Evolutionary conservation across 2,888 invertebrate genomes (phyloP).

Genomic region (Eupeodes luniger): DNA sequence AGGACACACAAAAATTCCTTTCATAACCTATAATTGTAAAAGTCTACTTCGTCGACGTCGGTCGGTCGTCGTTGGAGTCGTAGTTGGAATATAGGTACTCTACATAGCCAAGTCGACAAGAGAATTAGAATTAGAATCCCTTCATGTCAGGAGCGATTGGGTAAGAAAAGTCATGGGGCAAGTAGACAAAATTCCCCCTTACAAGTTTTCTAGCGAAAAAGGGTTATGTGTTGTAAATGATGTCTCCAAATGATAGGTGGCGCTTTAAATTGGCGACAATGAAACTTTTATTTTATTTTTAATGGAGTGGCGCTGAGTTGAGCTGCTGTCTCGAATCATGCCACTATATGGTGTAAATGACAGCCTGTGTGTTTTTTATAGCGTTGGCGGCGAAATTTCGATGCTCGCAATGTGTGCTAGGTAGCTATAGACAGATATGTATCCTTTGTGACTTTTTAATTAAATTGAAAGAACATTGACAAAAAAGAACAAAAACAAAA

Average conservation of each 20-base stretch:
- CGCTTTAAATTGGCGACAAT: conserved; percentile 64
- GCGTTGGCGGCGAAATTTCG: conserved; percentile 31
- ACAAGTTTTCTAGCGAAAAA: conserved; percentile 12
- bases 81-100: background rate
- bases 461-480: conserved; percentile 56
- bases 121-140: conserved; percentile 1
- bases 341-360: conserved; percentile 54
- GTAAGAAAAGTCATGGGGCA: conserved; percentile 51
- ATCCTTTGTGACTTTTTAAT: conserved; percentile 68
- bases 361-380: conserved; percentile 44
- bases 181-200: conserved; percentile 37
- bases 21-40: conserved; percentile 72
- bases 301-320: background rate
- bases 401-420: conserved; percentile 38
- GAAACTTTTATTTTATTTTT: conserved; percentile 57
- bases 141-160: conserved; percentile 58
- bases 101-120: background rate
- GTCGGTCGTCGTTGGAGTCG: background rate
- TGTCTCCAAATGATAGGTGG: conserved; percentile 26
- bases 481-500: conserved; percentile 12
- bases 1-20: conserved; percentile 55
- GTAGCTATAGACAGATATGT: background rate
- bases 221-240: conserved; percentile 15
- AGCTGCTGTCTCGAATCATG: conserved; percentile 55
- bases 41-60: conserved; percentile 48